Evolutionary conservation across 2,113 vertebrate species (phyloP).

Genomic region (Lagenorhynchus albirostris): DNA sequence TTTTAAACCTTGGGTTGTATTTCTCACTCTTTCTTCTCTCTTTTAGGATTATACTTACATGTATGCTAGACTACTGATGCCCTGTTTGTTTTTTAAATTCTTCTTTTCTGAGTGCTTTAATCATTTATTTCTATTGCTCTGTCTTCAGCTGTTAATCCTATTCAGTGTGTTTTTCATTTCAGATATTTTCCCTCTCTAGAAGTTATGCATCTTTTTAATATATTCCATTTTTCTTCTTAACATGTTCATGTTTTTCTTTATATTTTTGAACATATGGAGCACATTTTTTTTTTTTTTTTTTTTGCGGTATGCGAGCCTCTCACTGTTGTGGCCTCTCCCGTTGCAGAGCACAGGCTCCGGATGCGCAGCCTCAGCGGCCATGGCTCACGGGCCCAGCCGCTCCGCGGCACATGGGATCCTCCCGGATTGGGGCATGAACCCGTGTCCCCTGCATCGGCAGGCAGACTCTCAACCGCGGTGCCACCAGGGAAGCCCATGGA

Average conservation of each 20-base stretch:
- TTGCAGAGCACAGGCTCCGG: no score
- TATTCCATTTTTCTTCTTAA: neutral
- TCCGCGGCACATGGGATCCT: no score
- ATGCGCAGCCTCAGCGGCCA: no score
- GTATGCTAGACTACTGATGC: neutral
- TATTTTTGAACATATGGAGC: neutral
- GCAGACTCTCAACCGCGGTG: no score
- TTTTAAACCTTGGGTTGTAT: neutral
- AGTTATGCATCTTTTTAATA: neutral
- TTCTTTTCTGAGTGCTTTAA: neutral
- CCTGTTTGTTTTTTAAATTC: neutral
- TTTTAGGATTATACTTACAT: neutral
- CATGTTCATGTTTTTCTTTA: neutral
- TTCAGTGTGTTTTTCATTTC: neutral
- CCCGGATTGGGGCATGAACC: no score
- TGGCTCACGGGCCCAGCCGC: no score
- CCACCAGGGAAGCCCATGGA: neutral
- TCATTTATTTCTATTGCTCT: neutral
- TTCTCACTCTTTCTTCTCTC: neutral
- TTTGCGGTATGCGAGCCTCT: no score
- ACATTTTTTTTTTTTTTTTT: neutral
- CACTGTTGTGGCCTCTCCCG: no score
- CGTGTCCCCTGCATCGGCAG: no score
- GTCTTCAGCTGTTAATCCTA: conserved; percentile 5
- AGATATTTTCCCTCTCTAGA: neutral